Conservation (phyloP, 2,888 invertebrate genomes). For the Drosophila barbarae region DNA sequence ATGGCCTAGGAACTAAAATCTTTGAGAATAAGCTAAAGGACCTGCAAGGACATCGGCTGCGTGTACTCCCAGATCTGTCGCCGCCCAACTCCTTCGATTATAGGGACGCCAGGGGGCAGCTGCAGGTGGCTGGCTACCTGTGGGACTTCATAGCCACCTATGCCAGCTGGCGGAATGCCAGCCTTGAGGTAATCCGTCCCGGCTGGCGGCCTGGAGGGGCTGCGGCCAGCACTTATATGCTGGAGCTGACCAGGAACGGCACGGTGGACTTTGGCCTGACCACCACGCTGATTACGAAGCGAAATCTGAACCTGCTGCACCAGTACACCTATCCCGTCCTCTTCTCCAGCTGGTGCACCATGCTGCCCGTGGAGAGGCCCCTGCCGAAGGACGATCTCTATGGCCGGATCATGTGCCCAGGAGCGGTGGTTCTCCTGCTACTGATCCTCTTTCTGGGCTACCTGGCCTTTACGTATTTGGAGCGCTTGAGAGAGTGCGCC, state of each 20-base stretch:
- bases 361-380: slow-evolving; percentile 50
- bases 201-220: slow-evolving; percentile 2
- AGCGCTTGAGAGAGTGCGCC: fast-evolving
- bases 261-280: slow-evolving; percentile 45
- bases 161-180: slow-evolving; percentile 27
- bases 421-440: slow-evolving; percentile 13
- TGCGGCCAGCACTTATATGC: slow-evolving; percentile 23
- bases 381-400: slow-evolving; percentile 15
- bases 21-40: slow-evolving; percentile 41
- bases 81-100: slow-evolving; percentile 49
- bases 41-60: slow-evolving; percentile 36
- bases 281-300: background rate
- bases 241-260: slow-evolving; percentile 37
- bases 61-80: slow-evolving; percentile 44
- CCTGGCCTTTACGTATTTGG: background rate
- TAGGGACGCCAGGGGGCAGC: slow-evolving; percentile 15
- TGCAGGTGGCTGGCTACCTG: slow-evolving; percentile 40
- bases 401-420: slow-evolving; percentile 14
- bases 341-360: slow-evolving; percentile 47
- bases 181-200: slow-evolving; percentile 21
- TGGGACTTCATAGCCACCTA: slow-evolving; percentile 45
- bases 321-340: slow-evolving; percentile 48
- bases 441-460: background rate
- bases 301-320: background rate
- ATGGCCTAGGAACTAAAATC: background rate